A percentile compares a stretch with the other conserved stretches of the same genome.
Evolutionary conservation across 2,888 invertebrate species (phyloP).

Genomic region (Yponomeuta sedellus): DNA sequence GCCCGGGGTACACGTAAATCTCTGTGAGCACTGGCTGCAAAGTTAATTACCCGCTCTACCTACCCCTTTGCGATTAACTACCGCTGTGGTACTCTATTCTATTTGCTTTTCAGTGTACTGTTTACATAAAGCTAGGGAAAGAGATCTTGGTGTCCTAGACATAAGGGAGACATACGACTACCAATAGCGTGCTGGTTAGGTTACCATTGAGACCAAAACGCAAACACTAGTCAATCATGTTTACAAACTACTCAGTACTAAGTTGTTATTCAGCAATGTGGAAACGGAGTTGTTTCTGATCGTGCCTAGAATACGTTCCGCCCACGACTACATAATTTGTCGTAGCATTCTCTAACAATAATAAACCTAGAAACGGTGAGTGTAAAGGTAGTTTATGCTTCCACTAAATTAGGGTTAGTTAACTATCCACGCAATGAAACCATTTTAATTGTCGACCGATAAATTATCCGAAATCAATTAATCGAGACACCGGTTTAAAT

Average conservation of each 20-base stretch:
- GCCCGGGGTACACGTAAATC: constrained; percentile 72
- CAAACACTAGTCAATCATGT: constrained; percentile 1
- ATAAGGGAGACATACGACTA: not conserved
- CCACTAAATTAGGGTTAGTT: not conserved
- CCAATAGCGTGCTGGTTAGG: not conserved
- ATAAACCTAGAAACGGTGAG: not conserved
- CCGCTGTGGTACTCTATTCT: constrained; percentile 21
- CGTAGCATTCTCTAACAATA: not conserved
- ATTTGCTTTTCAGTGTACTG: not conserved
- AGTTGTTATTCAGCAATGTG: not conserved
- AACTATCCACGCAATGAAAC: not conserved
- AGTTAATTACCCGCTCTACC: constrained; percentile 70
- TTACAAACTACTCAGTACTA: constrained; percentile 1
- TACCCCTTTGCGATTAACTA: constrained; percentile 57
- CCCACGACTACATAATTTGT: not conserved
- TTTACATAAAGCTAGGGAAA: not conserved
- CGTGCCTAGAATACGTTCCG: not conserved
- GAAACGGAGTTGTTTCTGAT: not conserved
- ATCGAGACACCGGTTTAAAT: not conserved
- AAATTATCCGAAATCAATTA: not conserved
- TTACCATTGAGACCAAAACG: not conserved
- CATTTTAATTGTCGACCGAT: not conserved
- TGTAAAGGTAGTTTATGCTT: not conserved
- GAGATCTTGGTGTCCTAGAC: not conserved
- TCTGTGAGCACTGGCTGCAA: constrained; percentile 61